phyloP scores from a whole-genome alignment of 2,888 invertebrate genomes.

The Sympetrum striolatum region DNA sequence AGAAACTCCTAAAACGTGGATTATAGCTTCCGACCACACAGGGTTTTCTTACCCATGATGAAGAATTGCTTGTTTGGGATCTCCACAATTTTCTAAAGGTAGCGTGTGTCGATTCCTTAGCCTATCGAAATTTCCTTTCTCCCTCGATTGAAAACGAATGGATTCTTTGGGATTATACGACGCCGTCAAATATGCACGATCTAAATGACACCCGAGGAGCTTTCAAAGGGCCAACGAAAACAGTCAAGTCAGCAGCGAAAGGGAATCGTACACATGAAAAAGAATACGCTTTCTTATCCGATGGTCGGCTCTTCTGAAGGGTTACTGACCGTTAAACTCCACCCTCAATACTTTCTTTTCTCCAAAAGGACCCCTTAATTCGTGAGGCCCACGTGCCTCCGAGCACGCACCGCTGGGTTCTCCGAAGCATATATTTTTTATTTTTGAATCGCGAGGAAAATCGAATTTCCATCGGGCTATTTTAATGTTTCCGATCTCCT shows the following conservation, averaged over 20 bases:
- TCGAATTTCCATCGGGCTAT: neutral
- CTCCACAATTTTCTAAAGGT: too few relatives aligned
- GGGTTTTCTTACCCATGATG: too few relatives aligned
- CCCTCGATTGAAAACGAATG: too few relatives aligned
- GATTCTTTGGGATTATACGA: too few relatives aligned
- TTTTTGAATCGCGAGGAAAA: neutral
- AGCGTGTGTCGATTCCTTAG: too few relatives aligned
- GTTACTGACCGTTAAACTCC: neutral
- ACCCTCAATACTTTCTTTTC: neutral
- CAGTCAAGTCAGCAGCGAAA: neutral
- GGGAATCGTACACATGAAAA: neutral
- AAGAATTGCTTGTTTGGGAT: too few relatives aligned
- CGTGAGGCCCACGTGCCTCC: neutral
- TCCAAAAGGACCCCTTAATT: neutral
- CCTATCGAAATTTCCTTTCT: too few relatives aligned
- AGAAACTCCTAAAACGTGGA: too few relatives aligned
- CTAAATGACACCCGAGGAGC: too few relatives aligned
- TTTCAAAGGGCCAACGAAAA: neutral
- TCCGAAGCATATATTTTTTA: neutral
- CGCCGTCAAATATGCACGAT: too few relatives aligned
- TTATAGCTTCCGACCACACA: too few relatives aligned
- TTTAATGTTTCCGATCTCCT: neutral
- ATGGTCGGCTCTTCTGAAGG: neutral
- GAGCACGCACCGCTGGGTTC: neutral
- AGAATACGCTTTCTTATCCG: too few relatives aligned